These are phyloP conservation scores for Glaucomys volans DNA, from an alignment of 2,113 vertebrate species.

Conservation along the genomic window DNA sequence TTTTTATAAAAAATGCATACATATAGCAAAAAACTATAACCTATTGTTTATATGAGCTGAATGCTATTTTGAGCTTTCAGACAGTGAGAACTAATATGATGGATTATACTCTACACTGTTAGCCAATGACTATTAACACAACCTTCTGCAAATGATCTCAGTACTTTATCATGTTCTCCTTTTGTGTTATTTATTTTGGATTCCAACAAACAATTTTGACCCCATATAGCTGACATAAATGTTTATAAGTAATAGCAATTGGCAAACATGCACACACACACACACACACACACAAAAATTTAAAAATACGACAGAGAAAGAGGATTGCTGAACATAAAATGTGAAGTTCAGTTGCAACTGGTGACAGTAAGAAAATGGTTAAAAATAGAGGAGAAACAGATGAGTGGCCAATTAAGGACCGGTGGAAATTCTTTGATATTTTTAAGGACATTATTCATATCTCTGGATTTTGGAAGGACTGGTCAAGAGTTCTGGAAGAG, in stretches of 20 bases:
- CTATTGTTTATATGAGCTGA: background rate
- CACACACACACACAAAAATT: background rate
- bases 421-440: slow-evolving; percentile 26
- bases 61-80: background rate
- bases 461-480: background rate
- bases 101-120: background rate
- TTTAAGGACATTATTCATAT: background rate
- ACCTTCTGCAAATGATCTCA: background rate
- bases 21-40: background rate
- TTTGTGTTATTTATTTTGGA: background rate
- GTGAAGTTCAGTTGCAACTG: background rate
- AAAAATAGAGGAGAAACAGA: background rate
- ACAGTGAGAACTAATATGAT: background rate
- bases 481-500: background rate
- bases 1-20: background rate
- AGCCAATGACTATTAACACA: background rate
- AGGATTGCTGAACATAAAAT: background rate
- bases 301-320: background rate
- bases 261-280: background rate
- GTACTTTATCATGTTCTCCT: background rate
- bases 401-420: background rate
- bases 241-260: background rate
- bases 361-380: background rate
- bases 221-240: background rate
- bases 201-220: slow-evolving; percentile 6